Base-by-base conservation (phyloP, 1,140 invertebrate species). In the Araneus ventricosus region DNA sequence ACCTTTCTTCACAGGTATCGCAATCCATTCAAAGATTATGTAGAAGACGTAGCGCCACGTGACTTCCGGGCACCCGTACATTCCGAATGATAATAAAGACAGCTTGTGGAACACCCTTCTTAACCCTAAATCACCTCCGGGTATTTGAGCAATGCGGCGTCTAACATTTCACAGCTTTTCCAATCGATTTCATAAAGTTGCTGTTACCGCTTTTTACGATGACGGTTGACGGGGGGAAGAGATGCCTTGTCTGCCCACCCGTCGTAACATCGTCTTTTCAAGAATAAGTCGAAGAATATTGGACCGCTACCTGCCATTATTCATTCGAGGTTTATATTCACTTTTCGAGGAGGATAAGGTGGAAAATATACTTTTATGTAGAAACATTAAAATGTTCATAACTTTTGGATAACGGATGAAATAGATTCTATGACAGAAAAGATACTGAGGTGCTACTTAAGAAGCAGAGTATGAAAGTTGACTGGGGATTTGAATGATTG, bases 311-410 rank as follows among this genome's bases (percentile, higher is more conserved):
- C 82, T 45, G 37, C 59, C 52, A 61, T 87, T 63, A 87, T 63
- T 87, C 59, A 87, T 87, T n/a, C 85, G 17, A 61, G 30, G 52
- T 61, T 61, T 87, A 22, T 37, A 61, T 61, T 87, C 85, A 37
- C 57, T 59, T 30, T n/a, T 61, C 14, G 57, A 59, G 27, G 57
- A 30, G 85, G 85, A 87, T 87, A 87, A 87, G 57, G 30, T 24
- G n/a, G 52, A 27, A 82, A 87, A 87, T 87, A 87, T 63, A 87
- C 4, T 87, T 87, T 87, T 61, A 87, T 87, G 52, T 45, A 61
- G 85, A 61, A 37, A 61, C 85, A 87, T 87, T 87, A 87, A 87
- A 87, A 87, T 87, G 59, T 61, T 87, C 85, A 61, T 87, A 87
- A 87, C 85, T 87, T 87, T 87, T 45, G 70, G 70, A 75, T 75